These are phyloP conservation scores for Sylvietta virens DNA, from an alignment of 2,113 vertebrate genomes.

Conservation along the genomic window DNA sequence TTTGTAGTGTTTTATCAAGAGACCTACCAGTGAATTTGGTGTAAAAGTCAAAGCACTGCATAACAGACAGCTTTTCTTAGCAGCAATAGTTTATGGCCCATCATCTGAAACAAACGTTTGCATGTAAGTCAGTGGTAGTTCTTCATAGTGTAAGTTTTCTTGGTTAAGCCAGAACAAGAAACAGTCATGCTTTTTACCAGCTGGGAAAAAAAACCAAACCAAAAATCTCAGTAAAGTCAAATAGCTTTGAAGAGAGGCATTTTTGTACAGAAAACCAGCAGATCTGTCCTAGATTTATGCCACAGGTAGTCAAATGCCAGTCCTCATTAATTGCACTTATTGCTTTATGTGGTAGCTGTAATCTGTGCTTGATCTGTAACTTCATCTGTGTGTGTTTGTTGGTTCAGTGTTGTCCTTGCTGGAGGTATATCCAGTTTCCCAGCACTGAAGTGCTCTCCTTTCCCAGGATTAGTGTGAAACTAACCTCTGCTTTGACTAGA, in stretches of 20 bases:
- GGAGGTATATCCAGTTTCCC: neutral
- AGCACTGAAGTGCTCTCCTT: neutral
- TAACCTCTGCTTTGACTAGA: neutral
- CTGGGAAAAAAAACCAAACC: rapidly evolving
- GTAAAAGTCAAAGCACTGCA: neutral
- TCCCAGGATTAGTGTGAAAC: neutral
- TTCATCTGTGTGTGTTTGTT: neutral
- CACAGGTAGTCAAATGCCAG: neutral
- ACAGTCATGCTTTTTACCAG: neutral
- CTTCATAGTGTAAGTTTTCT: neutral
- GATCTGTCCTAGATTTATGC: neutral
- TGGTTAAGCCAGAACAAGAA: neutral
- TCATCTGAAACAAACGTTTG: neutral
- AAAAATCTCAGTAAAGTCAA: neutral
- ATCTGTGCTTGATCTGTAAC: neutral
- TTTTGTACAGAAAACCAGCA: neutral
- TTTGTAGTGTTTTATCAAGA: neutral
- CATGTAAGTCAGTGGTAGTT: neutral
- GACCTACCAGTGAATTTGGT: neutral
- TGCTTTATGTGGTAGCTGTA: neutral
- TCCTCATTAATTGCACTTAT: neutral
- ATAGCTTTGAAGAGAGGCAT: neutral
- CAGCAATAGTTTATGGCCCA: neutral
- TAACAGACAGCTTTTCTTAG: neutral
- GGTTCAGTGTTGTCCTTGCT: neutral